Evolutionary conservation across 2,888 invertebrate species (phyloP).

Genomic region (Athalia rosae): DNA sequence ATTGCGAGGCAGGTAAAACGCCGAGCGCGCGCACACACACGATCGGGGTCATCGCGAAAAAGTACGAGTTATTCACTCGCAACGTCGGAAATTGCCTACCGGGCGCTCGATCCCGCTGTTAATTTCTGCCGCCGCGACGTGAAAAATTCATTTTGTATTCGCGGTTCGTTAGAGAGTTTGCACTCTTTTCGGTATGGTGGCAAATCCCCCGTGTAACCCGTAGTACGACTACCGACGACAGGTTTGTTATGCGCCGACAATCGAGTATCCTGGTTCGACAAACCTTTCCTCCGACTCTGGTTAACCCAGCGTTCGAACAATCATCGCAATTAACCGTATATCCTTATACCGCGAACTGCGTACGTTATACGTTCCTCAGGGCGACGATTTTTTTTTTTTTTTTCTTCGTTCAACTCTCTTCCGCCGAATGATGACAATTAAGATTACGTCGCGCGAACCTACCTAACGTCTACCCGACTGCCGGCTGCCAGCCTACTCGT

Average conservation of each 20-base stretch:
- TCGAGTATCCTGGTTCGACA: constrained; percentile 31
- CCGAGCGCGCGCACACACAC: neutral
- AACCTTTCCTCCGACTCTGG: neutral
- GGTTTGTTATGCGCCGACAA: constrained; percentile 28
- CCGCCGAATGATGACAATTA: no score
- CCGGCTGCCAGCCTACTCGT: no score
- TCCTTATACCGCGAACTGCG: neutral
- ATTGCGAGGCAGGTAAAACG: neutral
- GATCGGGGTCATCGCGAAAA: constrained; percentile 22
- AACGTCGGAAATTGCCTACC: neutral
- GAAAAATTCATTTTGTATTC: constrained; percentile 24
- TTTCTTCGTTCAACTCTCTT: no score
- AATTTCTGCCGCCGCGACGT: neutral
- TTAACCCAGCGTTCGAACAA: constrained; percentile 3
- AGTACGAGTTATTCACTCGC: neutral
- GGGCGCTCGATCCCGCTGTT: neutral
- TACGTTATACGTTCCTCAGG: neutral
- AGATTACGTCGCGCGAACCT: no score
- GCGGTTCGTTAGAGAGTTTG: constrained; percentile 26
- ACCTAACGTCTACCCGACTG: no score
- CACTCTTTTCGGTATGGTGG: neutral
- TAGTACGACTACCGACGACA: constrained; percentile 2
- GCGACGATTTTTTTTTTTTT: no score
- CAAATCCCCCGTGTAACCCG: neutral
- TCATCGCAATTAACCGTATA: neutral